Conservation (phyloP, 2,797 vertebrate species). For the Channallabes apus region DNA sequence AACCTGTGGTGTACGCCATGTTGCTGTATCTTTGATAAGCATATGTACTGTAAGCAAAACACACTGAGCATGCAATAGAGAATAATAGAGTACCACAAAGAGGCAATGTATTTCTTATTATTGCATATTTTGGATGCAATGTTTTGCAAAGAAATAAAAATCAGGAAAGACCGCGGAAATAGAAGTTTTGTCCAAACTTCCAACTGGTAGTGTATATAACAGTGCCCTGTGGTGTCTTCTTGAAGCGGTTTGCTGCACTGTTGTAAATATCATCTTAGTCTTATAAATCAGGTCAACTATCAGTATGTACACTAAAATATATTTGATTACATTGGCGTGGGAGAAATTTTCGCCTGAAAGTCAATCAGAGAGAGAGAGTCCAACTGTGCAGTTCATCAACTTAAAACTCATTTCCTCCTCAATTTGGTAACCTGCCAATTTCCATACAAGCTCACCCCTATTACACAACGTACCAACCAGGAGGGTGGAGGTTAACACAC, state of each 20-base stretch:
- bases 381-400: slow-evolving; percentile 11
- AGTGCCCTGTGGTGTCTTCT: background rate
- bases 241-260: background rate
- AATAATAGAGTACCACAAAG: no score
- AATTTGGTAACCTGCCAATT: background rate
- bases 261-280: background rate
- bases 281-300: slow-evolving; percentile 21
- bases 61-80: no score
- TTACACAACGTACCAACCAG: background rate
- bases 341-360: background rate
- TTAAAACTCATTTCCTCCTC: background rate
- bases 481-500: background rate
- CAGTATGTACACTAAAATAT: background rate
- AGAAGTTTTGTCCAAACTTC: no score
- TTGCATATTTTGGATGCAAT: no score
- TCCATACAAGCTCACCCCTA: background rate
- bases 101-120: no score
- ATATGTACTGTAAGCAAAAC: no score
- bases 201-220: background rate
- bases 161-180: no score
- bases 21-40: background rate
- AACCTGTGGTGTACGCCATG: background rate
- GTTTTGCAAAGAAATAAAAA: no score
- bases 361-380: slow-evolving; percentile 1
- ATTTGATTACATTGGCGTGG: slow-evolving; percentile 10